A percentile compares a stretch with the other conserved stretches of the same genome.
These are phyloP conservation scores for Sciurus carolinensis DNA, from an alignment of 2,797 vertebrate genomes.

Conservation along the genomic window DNA sequence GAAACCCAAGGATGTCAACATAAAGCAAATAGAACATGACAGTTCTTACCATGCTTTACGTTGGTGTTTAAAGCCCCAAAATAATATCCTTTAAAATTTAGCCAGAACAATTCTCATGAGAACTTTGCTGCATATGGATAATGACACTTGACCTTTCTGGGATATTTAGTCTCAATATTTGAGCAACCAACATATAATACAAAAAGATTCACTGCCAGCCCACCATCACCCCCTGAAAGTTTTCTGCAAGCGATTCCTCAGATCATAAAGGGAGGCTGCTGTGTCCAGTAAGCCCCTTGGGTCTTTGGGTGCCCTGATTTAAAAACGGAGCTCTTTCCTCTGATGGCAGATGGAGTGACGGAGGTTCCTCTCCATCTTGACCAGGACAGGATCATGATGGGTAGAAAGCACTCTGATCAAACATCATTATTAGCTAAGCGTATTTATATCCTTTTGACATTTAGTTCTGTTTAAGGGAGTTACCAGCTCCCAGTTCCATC, in stretches of 20 bases:
- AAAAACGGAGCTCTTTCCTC: neutral
- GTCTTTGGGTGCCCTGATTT: too few species aligned
- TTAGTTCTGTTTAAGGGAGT: neutral
- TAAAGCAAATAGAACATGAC: constrained; percentile 59
- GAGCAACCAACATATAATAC: neutral
- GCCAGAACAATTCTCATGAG: constrained; percentile 62
- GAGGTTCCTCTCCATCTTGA: neutral
- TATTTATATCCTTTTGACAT: neutral
- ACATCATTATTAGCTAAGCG: neutral
- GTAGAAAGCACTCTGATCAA: neutral
- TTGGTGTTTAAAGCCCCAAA: constrained; percentile 50
- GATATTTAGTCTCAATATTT: constrained; percentile 62
- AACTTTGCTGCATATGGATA: constrained; percentile 12
- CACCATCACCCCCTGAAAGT: neutral
- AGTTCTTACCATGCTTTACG: constrained; percentile 30
- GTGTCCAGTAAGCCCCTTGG: neutral
- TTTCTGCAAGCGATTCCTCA: neutral
- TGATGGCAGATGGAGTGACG: rapidly evolving
- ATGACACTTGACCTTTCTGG: constrained; percentile 67
- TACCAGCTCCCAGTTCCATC: neutral
- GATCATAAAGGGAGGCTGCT: neutral
- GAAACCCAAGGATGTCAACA: constrained; percentile 45
- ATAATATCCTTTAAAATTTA: constrained; percentile 67
- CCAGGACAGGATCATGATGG: neutral
- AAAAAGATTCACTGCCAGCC: neutral